A percentile compares a stretch with the other conserved stretches of the same genome.
Evolutionary conservation across 2,113 vertebrate species (phyloP).

Genomic region (Nyctereutes procyonoides): DNA sequence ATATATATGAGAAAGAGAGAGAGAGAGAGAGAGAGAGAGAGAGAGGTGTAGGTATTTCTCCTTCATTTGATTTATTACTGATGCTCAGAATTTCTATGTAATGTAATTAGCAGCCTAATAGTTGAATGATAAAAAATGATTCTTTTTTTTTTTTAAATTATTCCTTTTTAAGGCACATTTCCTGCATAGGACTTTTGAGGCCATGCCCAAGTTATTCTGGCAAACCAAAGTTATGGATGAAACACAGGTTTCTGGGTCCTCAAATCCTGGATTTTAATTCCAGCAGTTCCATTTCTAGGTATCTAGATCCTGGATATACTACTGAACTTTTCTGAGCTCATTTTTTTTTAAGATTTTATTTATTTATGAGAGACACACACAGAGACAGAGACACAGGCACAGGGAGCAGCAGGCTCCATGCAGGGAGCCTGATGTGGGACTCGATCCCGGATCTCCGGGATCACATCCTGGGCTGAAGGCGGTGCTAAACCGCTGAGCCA

Average conservation of each 20-base stretch:
- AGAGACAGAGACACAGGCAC: too few relatives aligned
- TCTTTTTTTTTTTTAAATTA: background rate
- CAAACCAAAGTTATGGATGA: background rate
- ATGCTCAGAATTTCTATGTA: background rate
- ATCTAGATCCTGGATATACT: background rate
- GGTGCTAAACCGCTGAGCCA: too few relatives aligned
- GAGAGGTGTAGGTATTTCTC: background rate
- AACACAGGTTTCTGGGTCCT: background rate
- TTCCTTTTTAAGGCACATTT: background rate
- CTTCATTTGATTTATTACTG: background rate
- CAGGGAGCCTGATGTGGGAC: too few relatives aligned
- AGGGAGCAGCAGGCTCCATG: too few relatives aligned
- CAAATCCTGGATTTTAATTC: slow-evolving; percentile 20
- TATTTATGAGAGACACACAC: too few relatives aligned
- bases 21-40: too few relatives aligned
- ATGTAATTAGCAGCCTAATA: background rate
- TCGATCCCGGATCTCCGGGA: too few relatives aligned
- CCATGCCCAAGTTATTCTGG: background rate
- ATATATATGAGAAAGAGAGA: too few relatives aligned
- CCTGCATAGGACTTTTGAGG: background rate
- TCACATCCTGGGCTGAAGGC: too few relatives aligned
- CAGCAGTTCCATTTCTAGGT: background rate
- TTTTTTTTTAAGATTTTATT: too few relatives aligned
- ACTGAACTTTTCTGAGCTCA: background rate
- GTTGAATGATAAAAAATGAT: background rate